These are phyloP conservation scores for Drosophila lutescens DNA, from an alignment of 2,888 invertebrate genomes.

Conservation along the genomic window DNA sequence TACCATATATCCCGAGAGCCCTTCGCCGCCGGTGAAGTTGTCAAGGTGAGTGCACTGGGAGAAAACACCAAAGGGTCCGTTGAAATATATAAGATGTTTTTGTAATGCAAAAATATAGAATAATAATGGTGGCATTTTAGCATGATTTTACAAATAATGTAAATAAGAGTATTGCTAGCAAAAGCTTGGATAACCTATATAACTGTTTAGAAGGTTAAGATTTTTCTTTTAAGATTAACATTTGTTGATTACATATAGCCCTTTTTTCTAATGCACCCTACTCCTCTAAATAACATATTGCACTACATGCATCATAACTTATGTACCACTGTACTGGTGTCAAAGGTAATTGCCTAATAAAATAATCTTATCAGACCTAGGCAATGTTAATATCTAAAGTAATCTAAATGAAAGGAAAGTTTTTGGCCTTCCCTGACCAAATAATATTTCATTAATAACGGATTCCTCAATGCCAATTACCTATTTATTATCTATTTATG, in stretches of 20 bases:
- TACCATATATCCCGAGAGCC: slow-evolving; percentile 87
- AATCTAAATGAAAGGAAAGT: neutral
- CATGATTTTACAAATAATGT: no score
- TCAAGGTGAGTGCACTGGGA: slow-evolving; percentile 76
- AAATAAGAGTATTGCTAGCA: no score
- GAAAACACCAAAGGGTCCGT: neutral
- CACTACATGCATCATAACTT: neutral
- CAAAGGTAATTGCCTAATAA: neutral
- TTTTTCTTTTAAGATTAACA: no score
- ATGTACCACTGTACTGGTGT: neutral
- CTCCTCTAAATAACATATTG: neutral
- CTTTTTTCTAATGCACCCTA: neutral
- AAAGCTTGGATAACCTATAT: no score
- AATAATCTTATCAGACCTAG: neutral
- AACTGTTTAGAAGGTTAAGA: no score
- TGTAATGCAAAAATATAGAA: neutral
- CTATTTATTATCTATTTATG: no score
- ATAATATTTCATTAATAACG: neutral
- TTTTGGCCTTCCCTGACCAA: neutral
- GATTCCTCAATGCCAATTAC: no score
- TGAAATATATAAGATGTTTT: neutral
- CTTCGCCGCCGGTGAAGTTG: slow-evolving; percentile 78
- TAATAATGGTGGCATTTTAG: no score
- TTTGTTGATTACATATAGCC: neutral
- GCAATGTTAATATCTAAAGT: neutral